Evolutionary conservation across 1,140 invertebrate species (phyloP), one percentile per base, ranked within the genome.

Genomic region (Temnothorax nylanderi): DNA sequence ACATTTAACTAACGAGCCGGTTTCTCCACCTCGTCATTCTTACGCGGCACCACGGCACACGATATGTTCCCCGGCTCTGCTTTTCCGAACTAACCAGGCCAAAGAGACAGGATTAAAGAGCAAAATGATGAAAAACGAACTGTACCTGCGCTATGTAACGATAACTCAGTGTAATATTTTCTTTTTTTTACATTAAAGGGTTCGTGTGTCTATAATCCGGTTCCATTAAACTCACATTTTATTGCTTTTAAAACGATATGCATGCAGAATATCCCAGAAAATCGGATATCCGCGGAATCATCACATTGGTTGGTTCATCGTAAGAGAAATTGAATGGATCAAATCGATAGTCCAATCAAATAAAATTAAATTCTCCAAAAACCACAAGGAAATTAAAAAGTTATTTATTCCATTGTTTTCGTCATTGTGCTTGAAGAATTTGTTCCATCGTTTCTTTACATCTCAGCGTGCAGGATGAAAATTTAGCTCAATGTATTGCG

Each of bases 1-100:
- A 77, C 87, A 82, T 92, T 92, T 92, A 90, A 91, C 90, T 89
- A 86, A 89, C 90, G 82, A 91, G 89, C 58, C 85, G 77, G 76
- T 84, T 72, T 84, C 58, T 84, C 80, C 56, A 82, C 60, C 65
- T 47, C 51, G 64, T 72, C 60, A 87, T 87, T 87, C 64, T 85
- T 85, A 58, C 62, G 47, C 37, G 26, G 34, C 82, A n/a, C 44
- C 44, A 62, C 18, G 56, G 58, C 44, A 37, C 34, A 37, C 34
- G 56, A 85, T 76, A 41, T 77, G 81, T 81, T 81, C 78, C 78
- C 13, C 80, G 41, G 67, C 41, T 47, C 26, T 34, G 80, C 26
- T 75, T 84, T 60, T 82, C 5, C 54, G 51, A 21, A 60, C 37
- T 56, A 58, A 74, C 54, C 41, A 34, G 71, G 18, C 26, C 26